Evolutionary conservation across 2,113 vertebrate genomes (phyloP).

Genomic region (Carollia perspicillata): DNA sequence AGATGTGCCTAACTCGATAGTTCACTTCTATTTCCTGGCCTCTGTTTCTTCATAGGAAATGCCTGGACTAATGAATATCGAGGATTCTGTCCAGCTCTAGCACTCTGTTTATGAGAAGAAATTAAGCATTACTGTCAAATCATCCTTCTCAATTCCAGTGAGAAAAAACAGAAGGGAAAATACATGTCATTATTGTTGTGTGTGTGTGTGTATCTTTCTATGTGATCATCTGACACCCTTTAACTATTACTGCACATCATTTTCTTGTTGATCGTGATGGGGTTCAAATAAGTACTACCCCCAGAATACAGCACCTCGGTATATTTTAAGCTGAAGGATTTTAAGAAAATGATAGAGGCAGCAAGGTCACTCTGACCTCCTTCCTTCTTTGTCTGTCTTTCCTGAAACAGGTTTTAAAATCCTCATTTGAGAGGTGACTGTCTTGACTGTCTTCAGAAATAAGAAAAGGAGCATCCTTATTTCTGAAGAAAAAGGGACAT

Average conservation of each 20-base stretch:
- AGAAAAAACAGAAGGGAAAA: background rate
- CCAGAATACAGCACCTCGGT: background rate
- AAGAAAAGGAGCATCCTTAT: background rate
- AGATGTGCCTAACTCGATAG: background rate
- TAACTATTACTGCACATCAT: background rate
- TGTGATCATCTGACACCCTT: background rate
- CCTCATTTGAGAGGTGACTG: background rate
- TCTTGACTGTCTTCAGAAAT: too few relatives aligned
- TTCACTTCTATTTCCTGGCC: background rate
- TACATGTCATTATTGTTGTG: background rate
- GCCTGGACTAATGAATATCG: background rate
- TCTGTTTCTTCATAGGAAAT: background rate
- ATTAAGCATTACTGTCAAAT: background rate
- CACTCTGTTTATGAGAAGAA: background rate
- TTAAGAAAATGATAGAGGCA: background rate
- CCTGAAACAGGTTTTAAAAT: background rate
- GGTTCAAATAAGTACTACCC: background rate
- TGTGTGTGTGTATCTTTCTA: background rate
- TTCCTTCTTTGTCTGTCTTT: background rate
- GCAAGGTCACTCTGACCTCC: background rate
- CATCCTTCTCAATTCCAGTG: background rate
- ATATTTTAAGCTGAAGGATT: background rate
- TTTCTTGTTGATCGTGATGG: background rate
- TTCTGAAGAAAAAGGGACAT: background rate
- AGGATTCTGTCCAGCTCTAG: background rate